Evolutionary conservation across 2,113 vertebrate species (phyloP).

Genomic region (Dermatemys mawii): DNA sequence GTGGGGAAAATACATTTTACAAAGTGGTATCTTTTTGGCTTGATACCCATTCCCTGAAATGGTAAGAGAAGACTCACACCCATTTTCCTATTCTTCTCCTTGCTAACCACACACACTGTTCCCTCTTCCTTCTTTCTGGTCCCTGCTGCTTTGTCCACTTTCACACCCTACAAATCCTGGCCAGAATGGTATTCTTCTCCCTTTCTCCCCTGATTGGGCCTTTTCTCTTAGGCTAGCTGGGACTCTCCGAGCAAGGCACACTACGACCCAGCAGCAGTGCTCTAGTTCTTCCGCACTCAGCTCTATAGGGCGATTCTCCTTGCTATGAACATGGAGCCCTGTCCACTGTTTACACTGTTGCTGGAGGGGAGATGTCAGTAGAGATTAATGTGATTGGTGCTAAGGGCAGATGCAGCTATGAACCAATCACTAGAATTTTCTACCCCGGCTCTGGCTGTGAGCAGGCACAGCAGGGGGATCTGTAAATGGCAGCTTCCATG

Average conservation of each 20-base stretch:
- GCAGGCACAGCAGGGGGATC: not conserved
- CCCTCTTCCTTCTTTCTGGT: not conserved
- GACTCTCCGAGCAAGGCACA: not conserved
- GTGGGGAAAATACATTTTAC: not conserved
- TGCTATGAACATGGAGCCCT: not conserved
- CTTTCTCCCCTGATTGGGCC: not conserved
- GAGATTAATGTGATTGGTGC: not conserved
- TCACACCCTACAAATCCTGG: not conserved
- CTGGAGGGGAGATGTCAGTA: not conserved
- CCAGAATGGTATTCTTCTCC: not conserved
- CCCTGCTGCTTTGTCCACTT: not conserved
- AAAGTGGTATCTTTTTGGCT: not conserved
- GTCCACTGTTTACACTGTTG: fast-evolving
- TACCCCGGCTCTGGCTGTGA: not conserved
- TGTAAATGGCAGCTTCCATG: not conserved
- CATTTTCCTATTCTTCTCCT: not conserved
- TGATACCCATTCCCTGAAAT: not conserved
- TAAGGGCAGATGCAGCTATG: not conserved
- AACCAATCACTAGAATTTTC: not conserved
- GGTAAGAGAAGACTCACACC: not conserved
- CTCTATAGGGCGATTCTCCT: not conserved
- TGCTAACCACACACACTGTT: not conserved
- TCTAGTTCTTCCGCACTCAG: not conserved
- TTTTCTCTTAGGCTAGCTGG: not conserved
- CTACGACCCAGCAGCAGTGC: not conserved